Evolutionary conservation across 2,888 invertebrate species (phyloP).

Genomic region (Sericinus montela): DNA sequence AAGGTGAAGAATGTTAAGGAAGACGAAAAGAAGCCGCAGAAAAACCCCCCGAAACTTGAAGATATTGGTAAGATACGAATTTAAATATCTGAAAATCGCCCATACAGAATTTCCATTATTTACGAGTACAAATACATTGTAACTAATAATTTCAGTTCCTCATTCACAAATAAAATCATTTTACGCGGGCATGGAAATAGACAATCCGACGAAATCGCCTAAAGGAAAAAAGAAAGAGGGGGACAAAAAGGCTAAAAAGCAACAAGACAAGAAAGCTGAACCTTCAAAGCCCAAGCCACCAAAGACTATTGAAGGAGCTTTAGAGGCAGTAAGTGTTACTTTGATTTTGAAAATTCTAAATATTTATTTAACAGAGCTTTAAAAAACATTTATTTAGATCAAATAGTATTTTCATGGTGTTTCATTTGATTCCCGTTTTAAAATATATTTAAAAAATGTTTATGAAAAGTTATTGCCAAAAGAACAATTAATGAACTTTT

Average conservation of each 20-base stretch:
- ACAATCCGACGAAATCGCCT: conserved; percentile 78
- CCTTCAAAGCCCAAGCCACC: conserved; percentile 81
- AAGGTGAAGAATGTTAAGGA: conserved; percentile 72
- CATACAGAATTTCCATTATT: not conserved
- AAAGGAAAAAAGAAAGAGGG: conserved; percentile 73
- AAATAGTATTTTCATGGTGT: no score
- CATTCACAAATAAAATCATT: conserved; percentile 83
- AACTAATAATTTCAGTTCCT: conserved; percentile 74
- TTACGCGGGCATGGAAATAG: conserved; percentile 81
- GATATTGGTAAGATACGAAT: conserved; percentile 83
- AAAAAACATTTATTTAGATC: no score
- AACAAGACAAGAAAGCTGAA: conserved; percentile 75
- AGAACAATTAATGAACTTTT: no score
- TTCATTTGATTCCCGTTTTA: no score
- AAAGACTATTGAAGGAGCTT: conserved; percentile 82
- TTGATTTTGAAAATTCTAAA: no score
- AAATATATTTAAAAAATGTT: no score
- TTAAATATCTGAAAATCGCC: not conserved
- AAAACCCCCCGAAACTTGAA: conserved; percentile 85
- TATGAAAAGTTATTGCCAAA: no score
- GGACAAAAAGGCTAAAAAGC: conserved; percentile 63
- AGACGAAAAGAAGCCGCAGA: conserved; percentile 80
- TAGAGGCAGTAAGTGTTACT: conserved; percentile 70
- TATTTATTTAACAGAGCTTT: no score
- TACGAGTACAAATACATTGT: conserved; percentile 13